Percentiles rank a stretch among this genome's conserved stretches.
Conservation (phyloP, 2,888 invertebrate species). For the Hydroisotoma schaefferi region DNA sequence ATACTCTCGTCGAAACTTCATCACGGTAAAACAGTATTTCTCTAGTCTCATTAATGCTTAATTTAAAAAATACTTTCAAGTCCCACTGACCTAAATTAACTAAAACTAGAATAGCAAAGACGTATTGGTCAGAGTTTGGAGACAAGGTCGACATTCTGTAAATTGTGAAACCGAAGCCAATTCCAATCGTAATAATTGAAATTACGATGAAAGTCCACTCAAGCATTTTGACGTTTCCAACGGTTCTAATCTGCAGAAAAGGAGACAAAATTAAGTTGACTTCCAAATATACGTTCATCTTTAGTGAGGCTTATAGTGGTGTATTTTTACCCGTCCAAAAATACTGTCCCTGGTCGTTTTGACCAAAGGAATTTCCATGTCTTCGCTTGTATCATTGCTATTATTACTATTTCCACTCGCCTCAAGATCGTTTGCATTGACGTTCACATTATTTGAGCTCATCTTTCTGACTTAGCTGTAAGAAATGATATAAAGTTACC, state of each 20-base stretch:
- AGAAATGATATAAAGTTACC: too few species aligned
- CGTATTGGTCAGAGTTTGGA: conserved; percentile 32
- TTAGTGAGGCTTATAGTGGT: too few species aligned
- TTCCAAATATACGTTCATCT: too few species aligned
- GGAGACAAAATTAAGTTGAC: not conserved
- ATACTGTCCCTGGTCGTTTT: conserved; percentile 27
- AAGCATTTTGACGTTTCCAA: conserved; percentile 23
- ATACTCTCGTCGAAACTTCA: too few species aligned
- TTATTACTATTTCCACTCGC: too few species aligned
- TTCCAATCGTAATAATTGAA: conserved; percentile 21
- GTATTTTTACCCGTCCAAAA: conserved; percentile 28
- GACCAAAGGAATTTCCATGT: not conserved
- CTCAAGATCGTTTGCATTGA: too few species aligned
- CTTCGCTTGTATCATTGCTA: not conserved
- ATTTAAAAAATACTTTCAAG: not conserved
- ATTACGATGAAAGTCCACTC: conserved; percentile 38
- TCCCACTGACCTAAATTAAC: conserved; percentile 36
- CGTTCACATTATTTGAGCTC: too few species aligned
- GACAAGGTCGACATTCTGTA: conserved; percentile 29
- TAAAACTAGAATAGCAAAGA: conserved; percentile 39
- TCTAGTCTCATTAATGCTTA: not conserved
- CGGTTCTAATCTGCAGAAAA: conserved; percentile 35
- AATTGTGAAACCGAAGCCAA: conserved; percentile 32
- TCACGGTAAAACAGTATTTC: not conserved
- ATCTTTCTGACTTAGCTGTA: too few species aligned